phyloP scores from a whole-genome alignment of 2,888 invertebrate genomes.

The Rhogogaster chlorosoma region DNA sequence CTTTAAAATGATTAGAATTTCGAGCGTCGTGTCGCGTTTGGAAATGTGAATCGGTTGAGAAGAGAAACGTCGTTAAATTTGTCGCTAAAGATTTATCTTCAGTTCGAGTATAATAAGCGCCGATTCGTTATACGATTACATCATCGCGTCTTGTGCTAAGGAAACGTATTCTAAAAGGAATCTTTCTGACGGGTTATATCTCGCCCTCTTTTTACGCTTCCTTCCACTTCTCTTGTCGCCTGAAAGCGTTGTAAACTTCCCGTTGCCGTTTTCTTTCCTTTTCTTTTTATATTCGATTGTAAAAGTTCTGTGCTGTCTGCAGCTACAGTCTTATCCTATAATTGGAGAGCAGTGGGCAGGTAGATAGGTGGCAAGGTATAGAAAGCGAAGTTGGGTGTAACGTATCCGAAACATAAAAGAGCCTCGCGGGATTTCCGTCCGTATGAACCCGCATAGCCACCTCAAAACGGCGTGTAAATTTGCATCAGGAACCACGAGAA shows the following conservation, averaged over 20 bases:
- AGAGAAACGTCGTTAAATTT: conserved; percentile 32
- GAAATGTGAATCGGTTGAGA: neutral
- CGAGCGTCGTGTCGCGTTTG: neutral
- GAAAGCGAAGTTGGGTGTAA: neutral
- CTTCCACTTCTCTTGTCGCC: neutral
- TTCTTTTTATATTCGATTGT: neutral
- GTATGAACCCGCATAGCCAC: neutral
- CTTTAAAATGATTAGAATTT: neutral
- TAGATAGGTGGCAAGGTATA: neutral
- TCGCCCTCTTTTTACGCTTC: neutral
- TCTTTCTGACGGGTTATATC: neutral
- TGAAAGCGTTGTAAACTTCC: neutral
- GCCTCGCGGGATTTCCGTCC: neutral
- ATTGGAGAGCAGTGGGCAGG: neutral
- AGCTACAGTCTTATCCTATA: neutral
- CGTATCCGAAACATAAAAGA: conserved; percentile 19
- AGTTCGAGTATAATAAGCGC: neutral
- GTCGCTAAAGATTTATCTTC: conserved; percentile 17
- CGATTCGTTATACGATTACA: neutral
- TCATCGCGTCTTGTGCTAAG: neutral
- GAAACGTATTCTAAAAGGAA: neutral
- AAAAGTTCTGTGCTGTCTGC: neutral
- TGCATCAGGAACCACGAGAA: conserved; percentile 6
- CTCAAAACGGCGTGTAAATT: conserved; percentile 28
- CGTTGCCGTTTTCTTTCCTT: neutral